These are phyloP conservation scores for Cyaniris semiargus DNA, from an alignment of 2,888 invertebrate genomes.

Conservation along the genomic window DNA sequence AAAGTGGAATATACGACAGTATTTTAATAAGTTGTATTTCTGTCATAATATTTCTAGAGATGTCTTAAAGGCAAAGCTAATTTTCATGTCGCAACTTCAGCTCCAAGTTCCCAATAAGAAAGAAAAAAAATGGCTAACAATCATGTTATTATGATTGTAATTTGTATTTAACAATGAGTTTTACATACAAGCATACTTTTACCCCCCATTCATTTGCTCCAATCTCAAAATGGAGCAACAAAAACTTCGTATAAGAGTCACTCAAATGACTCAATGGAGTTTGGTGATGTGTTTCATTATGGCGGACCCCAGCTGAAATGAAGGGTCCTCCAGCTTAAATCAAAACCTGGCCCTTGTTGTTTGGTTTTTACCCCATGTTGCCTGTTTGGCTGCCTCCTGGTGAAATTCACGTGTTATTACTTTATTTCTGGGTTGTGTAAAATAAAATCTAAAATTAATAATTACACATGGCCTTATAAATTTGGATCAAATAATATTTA, in stretches of 20 bases:
- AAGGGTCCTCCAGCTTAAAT: not conserved
- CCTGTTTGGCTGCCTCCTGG: not conserved
- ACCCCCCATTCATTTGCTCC: not conserved
- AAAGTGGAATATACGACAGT: not conserved
- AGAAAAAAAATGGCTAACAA: no score
- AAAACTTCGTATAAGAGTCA: not conserved
- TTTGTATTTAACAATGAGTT: no score
- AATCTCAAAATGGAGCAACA: not conserved
- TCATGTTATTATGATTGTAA: no score
- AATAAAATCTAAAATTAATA: no score
- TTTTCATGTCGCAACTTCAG: not conserved
- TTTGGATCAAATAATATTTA: not conserved
- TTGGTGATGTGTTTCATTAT: constrained; percentile 7
- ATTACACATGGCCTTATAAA: not conserved
- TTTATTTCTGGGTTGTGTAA: not conserved
- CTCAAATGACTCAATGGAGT: not conserved
- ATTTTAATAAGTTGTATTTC: not conserved
- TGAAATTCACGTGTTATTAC: not conserved
- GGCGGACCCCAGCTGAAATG: not conserved
- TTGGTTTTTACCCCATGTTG: constrained; percentile 4
- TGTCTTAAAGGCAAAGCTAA: not conserved
- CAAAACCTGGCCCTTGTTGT: constrained; percentile 7
- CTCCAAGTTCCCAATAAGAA: not conserved
- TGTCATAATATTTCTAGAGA: not conserved
- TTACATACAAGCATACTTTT: no score